Base-by-base conservation (phyloP, 37 sponge, comb jelly and placozoan species). In the Agelas oroides region DNA sequence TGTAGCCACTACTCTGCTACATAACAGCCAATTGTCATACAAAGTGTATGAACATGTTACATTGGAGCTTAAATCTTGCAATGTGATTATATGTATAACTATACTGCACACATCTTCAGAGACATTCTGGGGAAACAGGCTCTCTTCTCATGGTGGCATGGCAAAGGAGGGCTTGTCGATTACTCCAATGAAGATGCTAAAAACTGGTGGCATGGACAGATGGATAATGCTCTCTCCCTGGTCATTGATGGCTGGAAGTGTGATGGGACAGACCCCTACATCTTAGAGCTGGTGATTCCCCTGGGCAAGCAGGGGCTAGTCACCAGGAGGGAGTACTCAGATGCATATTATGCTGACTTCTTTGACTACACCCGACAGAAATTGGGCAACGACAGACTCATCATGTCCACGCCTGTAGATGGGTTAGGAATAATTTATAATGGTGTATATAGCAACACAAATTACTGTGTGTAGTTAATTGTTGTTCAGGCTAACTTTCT, bases 181-280 rank as follows among this genome's bases (percentile, higher is more conserved):
- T 94, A 94, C 88, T 84, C 85, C 74, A 94, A 94, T 56, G 39
- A 63, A 20, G 81, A 83, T 30, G 95, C 95, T 32, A 67, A 87
- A 1, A 65, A 94, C 2, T 94, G 95, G 95, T 94, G 95, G 95
- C 95, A 94, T 59, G 23, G 66, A 40, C 95, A 94, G 68, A 79
- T 94, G 77, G 85, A 94, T 41, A 64, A 88, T 72, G 95, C 87
- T 14, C 65, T 94, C 11, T 28, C 46, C 12, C 53, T 72, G 52
- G 91, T 83, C 33, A 90, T 94, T 41, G 95, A 94, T 80, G 95
- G 95, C 11, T 94, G 95, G 95, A 94, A 94, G 71, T 94, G 95
- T 84, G 95, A 94, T 78, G 95, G 91, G 19, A 94, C 95, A 13
- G 95, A 94, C 38, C 91, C 91, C 36, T 94, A 94, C 70, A 79